Percentiles rank a stretch among this genome's conserved stretches.
Evolutionary conservation across 2,113 vertebrate genomes (phyloP).

Genomic region (Pachyramphus minor): DNA sequence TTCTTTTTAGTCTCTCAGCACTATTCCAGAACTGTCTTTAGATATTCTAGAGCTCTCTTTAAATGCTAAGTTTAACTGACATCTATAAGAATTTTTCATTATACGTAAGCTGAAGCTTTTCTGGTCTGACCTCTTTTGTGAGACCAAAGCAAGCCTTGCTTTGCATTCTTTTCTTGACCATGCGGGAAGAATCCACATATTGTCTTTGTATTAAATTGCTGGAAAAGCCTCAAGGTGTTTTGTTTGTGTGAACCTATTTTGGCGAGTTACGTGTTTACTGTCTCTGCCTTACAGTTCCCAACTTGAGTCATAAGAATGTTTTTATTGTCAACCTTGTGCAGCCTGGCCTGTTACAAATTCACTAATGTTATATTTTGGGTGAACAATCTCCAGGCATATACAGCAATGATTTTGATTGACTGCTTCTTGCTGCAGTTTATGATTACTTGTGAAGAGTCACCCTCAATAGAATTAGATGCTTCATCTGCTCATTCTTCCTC

Average conservation of each 20-base stretch:
- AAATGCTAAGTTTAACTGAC: neutral
- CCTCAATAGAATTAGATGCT: conserved; percentile 18
- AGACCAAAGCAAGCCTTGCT: neutral
- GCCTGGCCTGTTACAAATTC: conserved; percentile 1
- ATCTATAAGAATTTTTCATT: neutral
- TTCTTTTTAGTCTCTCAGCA: neutral
- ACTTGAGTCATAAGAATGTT: neutral
- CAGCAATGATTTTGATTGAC: conserved; percentile 23
- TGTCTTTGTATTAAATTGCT: neutral
- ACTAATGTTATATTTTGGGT: neutral
- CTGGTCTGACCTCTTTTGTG: neutral
- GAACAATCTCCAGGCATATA: neutral
- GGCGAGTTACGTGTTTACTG: neutral
- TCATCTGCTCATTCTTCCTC: conserved; percentile 14
- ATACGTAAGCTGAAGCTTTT: neutral
- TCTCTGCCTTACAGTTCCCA: neutral
- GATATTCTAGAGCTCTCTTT: neutral
- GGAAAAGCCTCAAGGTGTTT: neutral
- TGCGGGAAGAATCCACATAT: neutral
- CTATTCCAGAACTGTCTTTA: neutral
- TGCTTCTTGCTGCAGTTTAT: neutral
- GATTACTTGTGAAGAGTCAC: conserved; percentile 8
- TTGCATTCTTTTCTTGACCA: neutral
- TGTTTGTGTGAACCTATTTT: neutral
- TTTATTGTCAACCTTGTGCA: neutral